phyloP scores from a whole-genome alignment of 1,140 invertebrate genomes.

The Achroia grisella region DNA sequence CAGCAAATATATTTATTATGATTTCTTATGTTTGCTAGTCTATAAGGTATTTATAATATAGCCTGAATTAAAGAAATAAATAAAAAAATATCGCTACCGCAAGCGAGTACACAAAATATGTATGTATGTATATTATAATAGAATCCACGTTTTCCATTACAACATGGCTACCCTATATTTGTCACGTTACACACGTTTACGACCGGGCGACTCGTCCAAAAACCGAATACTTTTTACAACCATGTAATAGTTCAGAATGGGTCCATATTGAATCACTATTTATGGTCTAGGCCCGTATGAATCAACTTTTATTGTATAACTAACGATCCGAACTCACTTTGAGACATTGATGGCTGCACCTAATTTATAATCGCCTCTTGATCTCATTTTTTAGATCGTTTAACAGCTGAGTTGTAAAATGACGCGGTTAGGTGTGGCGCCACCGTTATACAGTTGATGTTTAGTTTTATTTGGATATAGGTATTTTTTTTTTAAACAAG shows the following conservation, averaged over 20 bases:
- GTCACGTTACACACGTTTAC: conserved; percentile 8
- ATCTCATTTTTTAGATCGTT: conserved; percentile 49
- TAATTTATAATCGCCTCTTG: conserved; percentile 43
- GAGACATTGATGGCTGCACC: conserved; percentile 38
- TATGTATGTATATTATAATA: too few relatives aligned
- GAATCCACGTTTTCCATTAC: not conserved
- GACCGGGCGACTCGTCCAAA: conserved; percentile 10
- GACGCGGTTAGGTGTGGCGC: conserved; percentile 9
- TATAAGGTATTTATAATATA: too few relatives aligned
- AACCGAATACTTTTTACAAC: conserved; percentile 36
- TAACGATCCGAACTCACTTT: conserved; percentile 31
- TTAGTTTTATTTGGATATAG: not conserved
- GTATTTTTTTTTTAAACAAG: too few relatives aligned
- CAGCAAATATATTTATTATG: too few relatives aligned
- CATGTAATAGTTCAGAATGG: conserved; percentile 59
- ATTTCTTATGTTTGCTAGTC: too few relatives aligned
- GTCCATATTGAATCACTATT: conserved; percentile 50
- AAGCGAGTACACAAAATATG: too few relatives aligned
- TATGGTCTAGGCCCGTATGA: conserved; percentile 28
- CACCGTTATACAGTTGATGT: conserved; percentile 2
- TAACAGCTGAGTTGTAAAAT: not conserved
- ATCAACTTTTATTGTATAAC: conserved; percentile 41
- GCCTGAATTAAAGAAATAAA: too few relatives aligned
- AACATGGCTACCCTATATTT: conserved; percentile 11
- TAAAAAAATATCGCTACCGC: too few relatives aligned